These are phyloP conservation scores for Leptinotarsa juncta DNA, from an alignment of 2,888 invertebrate genomes.

Conservation along the genomic window DNA sequence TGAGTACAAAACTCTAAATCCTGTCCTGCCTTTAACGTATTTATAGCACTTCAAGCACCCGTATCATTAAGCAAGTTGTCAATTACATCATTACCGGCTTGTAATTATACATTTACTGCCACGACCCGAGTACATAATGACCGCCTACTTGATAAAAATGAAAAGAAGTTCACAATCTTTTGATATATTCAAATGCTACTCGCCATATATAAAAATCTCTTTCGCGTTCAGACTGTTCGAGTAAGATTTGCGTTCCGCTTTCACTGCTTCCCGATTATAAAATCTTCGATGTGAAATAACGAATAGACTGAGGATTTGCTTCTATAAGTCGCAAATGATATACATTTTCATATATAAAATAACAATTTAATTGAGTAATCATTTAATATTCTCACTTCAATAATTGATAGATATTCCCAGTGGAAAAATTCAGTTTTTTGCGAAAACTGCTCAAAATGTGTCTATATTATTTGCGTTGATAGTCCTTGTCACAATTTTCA, in stretches of 20 bases:
- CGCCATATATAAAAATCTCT: constrained; percentile 29
- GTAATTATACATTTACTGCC: constrained; percentile 39
- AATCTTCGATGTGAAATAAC: background rate
- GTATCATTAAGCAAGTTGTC: constrained; percentile 44
- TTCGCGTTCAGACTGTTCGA: background rate
- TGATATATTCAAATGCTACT: constrained; percentile 44
- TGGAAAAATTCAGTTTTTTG: too few species aligned
- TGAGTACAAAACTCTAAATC: background rate
- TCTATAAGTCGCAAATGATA: background rate
- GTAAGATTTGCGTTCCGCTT: constrained; percentile 8
- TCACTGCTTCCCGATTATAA: background rate
- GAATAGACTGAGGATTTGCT: background rate
- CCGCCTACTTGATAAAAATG: constrained; percentile 42
- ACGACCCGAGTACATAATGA: constrained; percentile 37
- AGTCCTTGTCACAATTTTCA: too few species aligned
- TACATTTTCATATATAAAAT: background rate
- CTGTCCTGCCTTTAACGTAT: constrained; percentile 21
- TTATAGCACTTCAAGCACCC: constrained; percentile 39
- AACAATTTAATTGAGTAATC: too few species aligned
- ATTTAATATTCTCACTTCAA: too few species aligned
- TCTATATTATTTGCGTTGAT: too few species aligned
- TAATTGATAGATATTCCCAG: too few species aligned
- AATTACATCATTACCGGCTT: constrained; percentile 45
- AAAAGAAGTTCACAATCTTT: constrained; percentile 43
- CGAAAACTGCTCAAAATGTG: too few species aligned